phyloP scores from a whole-genome alignment of 2,113 vertebrate genomes.

The Microcebus ravelobensis region DNA sequence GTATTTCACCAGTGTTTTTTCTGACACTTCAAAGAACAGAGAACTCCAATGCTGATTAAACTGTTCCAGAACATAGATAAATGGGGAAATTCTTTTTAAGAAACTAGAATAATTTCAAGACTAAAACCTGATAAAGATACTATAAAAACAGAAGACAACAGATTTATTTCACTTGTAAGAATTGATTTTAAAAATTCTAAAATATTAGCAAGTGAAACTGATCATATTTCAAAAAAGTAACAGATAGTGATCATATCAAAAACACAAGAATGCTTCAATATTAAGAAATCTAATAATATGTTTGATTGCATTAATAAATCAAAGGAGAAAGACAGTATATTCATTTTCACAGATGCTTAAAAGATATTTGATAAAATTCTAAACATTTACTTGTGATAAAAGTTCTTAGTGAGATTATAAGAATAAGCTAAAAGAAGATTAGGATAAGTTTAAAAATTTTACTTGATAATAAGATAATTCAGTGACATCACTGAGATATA shows the following conservation, averaged over 20 bases:
- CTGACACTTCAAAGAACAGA: conserved; percentile 31
- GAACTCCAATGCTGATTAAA: background rate
- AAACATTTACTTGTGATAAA: conserved; percentile 8
- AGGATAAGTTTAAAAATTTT: background rate
- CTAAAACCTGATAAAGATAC: background rate
- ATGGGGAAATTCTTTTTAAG: background rate
- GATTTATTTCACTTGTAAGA: conserved; percentile 27
- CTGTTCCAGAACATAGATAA: background rate
- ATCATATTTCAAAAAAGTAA: conserved; percentile 46
- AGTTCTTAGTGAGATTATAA: background rate
- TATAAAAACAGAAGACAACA: background rate
- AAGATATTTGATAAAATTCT: conserved; percentile 34
- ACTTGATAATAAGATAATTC: background rate
- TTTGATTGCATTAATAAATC: background rate
- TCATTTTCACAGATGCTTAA: background rate
- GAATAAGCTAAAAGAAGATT: background rate
- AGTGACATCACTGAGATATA: background rate
- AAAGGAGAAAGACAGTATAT: background rate
- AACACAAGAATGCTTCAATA: background rate
- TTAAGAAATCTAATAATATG: background rate
- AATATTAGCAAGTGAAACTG: conserved; percentile 3
- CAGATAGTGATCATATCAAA: background rate
- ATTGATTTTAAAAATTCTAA: conserved; percentile 7
- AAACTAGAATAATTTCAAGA: background rate
- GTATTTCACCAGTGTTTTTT: background rate